Conservation (phyloP, 2,888 invertebrate species). For the Drosophila algonquin region DNA sequence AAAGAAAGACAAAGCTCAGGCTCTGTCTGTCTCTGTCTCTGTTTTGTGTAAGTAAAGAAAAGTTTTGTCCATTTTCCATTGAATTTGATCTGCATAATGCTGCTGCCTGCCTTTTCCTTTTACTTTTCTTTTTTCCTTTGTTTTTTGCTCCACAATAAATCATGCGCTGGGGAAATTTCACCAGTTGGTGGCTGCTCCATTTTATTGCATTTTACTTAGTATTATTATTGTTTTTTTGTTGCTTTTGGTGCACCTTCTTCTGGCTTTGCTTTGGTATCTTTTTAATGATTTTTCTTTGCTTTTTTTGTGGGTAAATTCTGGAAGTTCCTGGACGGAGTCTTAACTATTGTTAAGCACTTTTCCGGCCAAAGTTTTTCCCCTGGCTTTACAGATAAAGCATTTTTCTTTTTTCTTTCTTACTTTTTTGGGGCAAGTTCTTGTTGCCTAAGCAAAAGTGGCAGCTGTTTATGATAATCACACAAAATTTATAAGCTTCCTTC, state of each 20-base stretch:
- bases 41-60: slow-evolving; percentile 51
- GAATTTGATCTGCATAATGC: slow-evolving; percentile 68
- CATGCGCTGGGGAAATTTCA: slow-evolving; percentile 70
- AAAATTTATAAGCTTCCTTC: slow-evolving; percentile 17
- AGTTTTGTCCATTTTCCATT: slow-evolving; percentile 50
- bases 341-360: no score
- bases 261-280: neutral
- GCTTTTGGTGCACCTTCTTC: slow-evolving; percentile 24
- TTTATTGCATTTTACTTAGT: slow-evolving; percentile 79
- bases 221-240: slow-evolving; percentile 59
- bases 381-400: slow-evolving; percentile 61
- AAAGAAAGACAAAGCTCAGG: slow-evolving; percentile 15
- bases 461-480: slow-evolving; percentile 37
- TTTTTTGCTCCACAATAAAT: slow-evolving; percentile 70
- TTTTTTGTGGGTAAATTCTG: slow-evolving; percentile 10
- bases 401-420: slow-evolving; percentile 51
- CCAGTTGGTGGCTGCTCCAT: slow-evolving; percentile 76
- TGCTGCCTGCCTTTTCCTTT: slow-evolving; percentile 38
- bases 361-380: slow-evolving; percentile 47
- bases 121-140: slow-evolving; percentile 17
- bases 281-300: slow-evolving; percentile 13
- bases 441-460: slow-evolving; percentile 30
- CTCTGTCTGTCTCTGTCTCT: neutral
- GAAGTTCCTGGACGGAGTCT: slow-evolving; percentile 19
- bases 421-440: neutral